A percentile compares a stretch with the other conserved stretches of the same genome.
Evolutionary conservation across 1,140 invertebrate genomes (phyloP).

Genomic region (Drosophila chauvacae): DNA sequence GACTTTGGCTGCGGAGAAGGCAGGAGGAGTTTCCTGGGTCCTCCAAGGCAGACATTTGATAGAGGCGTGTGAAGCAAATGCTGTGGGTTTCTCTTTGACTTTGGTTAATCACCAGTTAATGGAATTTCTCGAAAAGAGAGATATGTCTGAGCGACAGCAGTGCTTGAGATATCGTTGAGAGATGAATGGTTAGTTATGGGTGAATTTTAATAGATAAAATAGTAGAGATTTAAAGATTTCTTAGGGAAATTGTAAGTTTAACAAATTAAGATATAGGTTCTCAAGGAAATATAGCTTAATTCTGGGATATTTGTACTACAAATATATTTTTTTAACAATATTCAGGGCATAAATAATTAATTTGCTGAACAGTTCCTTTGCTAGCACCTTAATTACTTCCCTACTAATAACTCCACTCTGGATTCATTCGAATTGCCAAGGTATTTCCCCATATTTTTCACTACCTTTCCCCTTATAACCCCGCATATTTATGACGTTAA

Average conservation of each 20-base stretch:
- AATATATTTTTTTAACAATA: not conserved
- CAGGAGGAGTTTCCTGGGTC: constrained; percentile 28
- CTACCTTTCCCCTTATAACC: constrained; percentile 4
- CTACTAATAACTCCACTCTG: not conserved
- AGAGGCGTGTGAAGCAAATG: constrained; percentile 54
- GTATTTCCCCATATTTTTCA: constrained; percentile 3
- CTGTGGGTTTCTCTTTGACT: constrained; percentile 53
- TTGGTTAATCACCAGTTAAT: constrained; percentile 46
- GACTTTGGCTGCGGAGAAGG: constrained; percentile 28
- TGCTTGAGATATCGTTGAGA: not conserved
- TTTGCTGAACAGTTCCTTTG: too few species aligned
- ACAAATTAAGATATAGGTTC: not conserved
- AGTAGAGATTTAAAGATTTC: not conserved
- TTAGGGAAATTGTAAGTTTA: not conserved
- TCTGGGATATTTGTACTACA: not conserved
- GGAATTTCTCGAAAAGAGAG: constrained; percentile 32
- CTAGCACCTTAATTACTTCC: not conserved
- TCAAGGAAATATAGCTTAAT: too few species aligned
- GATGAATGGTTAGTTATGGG: constrained; percentile 1
- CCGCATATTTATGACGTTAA: constrained; percentile 40
- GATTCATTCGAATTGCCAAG: constrained; percentile 2
- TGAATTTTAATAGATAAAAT: not conserved
- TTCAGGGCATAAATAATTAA: not conserved
- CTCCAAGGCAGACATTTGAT: constrained; percentile 39
- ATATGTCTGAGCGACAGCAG: constrained; percentile 26